Evolutionary conservation across 2,797 vertebrate genomes (phyloP).

Genomic region (Pteropus rufus): DNA sequence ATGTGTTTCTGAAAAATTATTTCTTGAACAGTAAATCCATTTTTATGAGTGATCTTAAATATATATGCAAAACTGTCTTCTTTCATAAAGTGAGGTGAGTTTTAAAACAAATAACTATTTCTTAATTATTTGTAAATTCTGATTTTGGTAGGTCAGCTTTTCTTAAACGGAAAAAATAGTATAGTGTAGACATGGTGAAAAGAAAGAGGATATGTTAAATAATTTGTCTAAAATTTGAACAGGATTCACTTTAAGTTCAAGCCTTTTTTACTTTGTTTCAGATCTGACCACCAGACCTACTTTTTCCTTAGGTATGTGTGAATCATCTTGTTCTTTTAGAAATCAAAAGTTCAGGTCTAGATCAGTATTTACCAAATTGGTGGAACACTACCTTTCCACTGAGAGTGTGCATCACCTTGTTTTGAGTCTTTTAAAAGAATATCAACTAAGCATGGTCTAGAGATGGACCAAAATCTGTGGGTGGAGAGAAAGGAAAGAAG

Average conservation of each 20-base stretch:
- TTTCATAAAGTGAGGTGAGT: conserved; percentile 5
- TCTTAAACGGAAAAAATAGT: background rate
- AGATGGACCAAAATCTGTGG: conserved; percentile 27
- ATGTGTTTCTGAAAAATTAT: conserved; percentile 33
- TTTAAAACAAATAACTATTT: conserved; percentile 12
- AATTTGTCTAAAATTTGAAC: conserved; percentile 23
- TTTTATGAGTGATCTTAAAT: conserved; percentile 12
- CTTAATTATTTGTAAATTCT: conserved; percentile 26
- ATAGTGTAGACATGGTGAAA: background rate
- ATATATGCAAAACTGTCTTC: background rate
- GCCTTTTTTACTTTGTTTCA: conserved; percentile 21
- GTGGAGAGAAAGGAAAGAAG: conserved; percentile 41
- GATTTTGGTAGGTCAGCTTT: background rate
- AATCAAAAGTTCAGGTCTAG: conserved; percentile 48
- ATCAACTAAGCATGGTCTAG: conserved; percentile 4
- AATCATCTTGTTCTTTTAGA: conserved; percentile 62
- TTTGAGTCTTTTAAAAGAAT: conserved; percentile 36
- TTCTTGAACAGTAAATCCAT: conserved; percentile 11
- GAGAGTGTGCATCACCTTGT: conserved; percentile 1
- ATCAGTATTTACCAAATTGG: conserved; percentile 39
- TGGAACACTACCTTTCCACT: conserved; percentile 40
- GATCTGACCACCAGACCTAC: conserved; percentile 17
- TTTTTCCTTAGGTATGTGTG: conserved; percentile 55
- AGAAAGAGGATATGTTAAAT: background rate
- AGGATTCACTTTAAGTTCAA: conserved; percentile 14